Evolutionary conservation across 2,888 invertebrate species (phyloP), one percentile per base, ranked within the genome.

Genomic region (Callyntrura sp.): DNA sequence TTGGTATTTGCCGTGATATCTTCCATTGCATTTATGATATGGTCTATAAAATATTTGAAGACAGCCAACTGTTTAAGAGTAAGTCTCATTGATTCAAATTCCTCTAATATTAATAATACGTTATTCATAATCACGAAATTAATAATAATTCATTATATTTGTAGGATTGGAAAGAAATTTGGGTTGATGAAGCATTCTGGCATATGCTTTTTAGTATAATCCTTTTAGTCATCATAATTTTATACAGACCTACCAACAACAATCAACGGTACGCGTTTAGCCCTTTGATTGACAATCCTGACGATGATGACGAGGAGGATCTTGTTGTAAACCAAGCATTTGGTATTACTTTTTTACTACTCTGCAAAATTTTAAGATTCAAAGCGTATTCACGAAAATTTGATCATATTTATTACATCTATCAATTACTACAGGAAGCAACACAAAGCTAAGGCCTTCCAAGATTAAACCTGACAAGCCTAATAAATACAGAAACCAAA

Each of bases 171-270:
- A 97, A 97, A 94, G 97, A 97, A 94, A 96, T 98, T 92, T 99
- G 99, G 99, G 95, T 99, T 94, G 98, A 99, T 94, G 98, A 98
- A 92, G 98, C 98, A 2, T 99, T 98, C 95, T 99, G 99, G 99
- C 98, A 98, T 95, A 96, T 98, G 51, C 95, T 98, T 88, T 99
- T 99, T 95, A 98, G 97, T 17, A 96, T 97, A 92, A 96, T 99
- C 86, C 95, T 99, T 28, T 95, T 97, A 55, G 98, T 98, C 48
- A 99, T 99, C 93, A 98, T 99, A 98, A 96, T 99, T 91, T 96
- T 99, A 91, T 99, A 98, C 98, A 96, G 99, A 92, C 99, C 99
- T 5, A 98, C 98, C 20, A 98, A 98, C 94, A 99, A 99, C 95
- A 99, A 98, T 95, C 98, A 98, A 95, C 96, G 98, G 94, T 96